Evolutionary conservation across 2,797 vertebrate genomes (phyloP).

Genomic region (Macropus fuliginosus): DNA sequence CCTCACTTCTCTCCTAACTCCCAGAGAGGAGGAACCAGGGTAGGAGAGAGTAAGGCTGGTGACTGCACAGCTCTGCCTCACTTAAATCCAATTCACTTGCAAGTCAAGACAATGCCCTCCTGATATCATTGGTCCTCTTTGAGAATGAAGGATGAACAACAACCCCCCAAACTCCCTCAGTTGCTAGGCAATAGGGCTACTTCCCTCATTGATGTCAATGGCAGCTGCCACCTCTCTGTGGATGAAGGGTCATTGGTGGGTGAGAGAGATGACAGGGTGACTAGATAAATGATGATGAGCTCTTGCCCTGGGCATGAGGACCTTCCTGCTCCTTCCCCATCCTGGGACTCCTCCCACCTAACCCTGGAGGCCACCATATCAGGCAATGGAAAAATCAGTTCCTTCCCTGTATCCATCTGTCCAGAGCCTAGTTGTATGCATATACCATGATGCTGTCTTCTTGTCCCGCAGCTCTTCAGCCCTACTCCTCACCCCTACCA

Average conservation of each 20-base stretch:
- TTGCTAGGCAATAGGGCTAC: not conserved
- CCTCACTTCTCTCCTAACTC: not conserved
- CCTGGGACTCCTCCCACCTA: not conserved
- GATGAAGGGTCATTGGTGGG: not conserved
- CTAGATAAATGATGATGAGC: accelerated
- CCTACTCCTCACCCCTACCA: not conserved
- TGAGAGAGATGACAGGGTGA: conserved; percentile 2
- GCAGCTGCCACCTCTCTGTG: not conserved
- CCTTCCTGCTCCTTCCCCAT: not conserved
- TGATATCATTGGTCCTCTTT: not conserved
- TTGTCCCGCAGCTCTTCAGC: not conserved
- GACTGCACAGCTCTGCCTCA: not conserved
- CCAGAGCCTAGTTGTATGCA: conserved; percentile 36
- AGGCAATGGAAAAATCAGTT: not conserved
- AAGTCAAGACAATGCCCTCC: not conserved
- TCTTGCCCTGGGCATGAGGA: conserved; percentile 36
- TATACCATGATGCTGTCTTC: not conserved
- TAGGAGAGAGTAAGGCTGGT: not conserved
- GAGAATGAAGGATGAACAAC: not conserved
- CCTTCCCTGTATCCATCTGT: conserved; percentile 64
- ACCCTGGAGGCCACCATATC: not conserved
- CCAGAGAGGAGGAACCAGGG: not conserved
- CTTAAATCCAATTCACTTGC: not conserved
- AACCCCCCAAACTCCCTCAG: not conserved
- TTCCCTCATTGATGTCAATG: not conserved